Evolutionary conservation across 1,140 invertebrate species (phyloP).

Genomic region (Brachionus angularis): DNA sequence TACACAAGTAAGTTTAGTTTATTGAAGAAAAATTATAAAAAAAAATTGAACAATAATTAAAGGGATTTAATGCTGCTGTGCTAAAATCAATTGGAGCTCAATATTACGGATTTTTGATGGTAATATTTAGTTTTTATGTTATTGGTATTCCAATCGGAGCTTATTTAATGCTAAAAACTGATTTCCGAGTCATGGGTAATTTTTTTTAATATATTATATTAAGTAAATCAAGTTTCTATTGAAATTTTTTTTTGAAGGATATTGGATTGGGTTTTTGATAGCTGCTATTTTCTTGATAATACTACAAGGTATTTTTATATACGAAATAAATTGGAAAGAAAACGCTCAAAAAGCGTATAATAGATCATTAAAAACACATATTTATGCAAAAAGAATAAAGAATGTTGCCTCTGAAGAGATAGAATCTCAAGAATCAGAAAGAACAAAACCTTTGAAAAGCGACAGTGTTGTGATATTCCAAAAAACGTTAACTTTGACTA

Average conservation of each 20-base stretch:
- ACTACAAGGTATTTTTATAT: conserved; percentile 1
- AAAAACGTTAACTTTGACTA: too few relatives aligned
- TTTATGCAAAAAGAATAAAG: neutral
- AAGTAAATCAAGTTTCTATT: neutral
- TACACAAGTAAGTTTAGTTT: neutral
- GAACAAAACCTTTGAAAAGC: too few relatives aligned
- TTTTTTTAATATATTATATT: neutral
- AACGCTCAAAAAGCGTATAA: conserved; percentile 13
- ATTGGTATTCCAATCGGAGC: conserved; percentile 32
- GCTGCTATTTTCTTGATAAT: neutral
- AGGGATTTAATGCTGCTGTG: conserved; percentile 1
- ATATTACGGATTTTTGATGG: neutral
- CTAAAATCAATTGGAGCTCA: conserved; percentile 16
- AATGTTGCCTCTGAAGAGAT: conserved; percentile 45
- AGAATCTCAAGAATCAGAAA: too few relatives aligned
- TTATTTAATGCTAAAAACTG: conserved; percentile 21
- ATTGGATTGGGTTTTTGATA: conserved; percentile 7
- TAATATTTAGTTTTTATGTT: conserved; percentile 2
- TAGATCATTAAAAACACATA: neutral
- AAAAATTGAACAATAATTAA: neutral
- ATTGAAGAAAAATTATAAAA: neutral
- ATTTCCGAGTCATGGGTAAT: neutral
- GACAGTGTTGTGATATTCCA: too few relatives aligned
- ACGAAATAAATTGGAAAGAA: neutral
- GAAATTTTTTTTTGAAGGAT: neutral